Conservation (phyloP, 1,140 invertebrate species). For the Listronotus oregonensis region DNA sequence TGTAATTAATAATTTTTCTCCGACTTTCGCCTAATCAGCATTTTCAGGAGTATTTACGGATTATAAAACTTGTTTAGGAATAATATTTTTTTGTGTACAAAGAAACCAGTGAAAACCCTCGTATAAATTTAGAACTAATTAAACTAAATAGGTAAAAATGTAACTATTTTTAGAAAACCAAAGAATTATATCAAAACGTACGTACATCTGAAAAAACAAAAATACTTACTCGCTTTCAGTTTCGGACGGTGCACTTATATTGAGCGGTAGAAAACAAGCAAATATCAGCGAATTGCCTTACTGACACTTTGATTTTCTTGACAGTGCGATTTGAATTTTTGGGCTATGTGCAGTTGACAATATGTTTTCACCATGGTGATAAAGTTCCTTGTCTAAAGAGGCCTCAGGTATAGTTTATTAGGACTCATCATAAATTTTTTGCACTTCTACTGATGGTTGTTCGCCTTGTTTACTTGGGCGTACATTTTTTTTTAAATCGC, state of each 20-base stretch:
- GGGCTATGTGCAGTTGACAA: constrained; percentile 97
- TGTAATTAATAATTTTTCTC: too few species aligned
- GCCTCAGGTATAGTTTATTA: constrained; percentile 96
- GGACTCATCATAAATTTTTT: constrained; percentile 99
- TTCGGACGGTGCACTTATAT: constrained; percentile 97
- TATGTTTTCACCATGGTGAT: constrained; percentile 98
- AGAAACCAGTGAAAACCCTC: too few species aligned
- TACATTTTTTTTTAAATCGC: constrained; percentile 98
- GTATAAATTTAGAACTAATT: too few species aligned
- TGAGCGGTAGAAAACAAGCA: constrained; percentile 98
- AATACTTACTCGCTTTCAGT: constrained; percentile 95
- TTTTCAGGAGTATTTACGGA: too few species aligned
- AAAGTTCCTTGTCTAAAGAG: constrained; percentile 97
- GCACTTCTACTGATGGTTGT: constrained; percentile 96
- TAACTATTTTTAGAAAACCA: too few species aligned
- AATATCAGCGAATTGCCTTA: constrained; percentile 98
- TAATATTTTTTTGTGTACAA: too few species aligned
- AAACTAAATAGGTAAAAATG: too few species aligned
- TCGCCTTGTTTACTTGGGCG: constrained; percentile 94
- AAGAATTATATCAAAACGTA: too few species aligned
- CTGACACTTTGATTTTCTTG: constrained; percentile 97
- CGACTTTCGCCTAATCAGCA: too few species aligned
- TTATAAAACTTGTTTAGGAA: too few species aligned
- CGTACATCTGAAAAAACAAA: not conserved
- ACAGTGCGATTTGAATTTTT: constrained; percentile 99